Base-by-base conservation (phyloP, 2,113 vertebrate genomes). In the Bothrops jararaca region DNA sequence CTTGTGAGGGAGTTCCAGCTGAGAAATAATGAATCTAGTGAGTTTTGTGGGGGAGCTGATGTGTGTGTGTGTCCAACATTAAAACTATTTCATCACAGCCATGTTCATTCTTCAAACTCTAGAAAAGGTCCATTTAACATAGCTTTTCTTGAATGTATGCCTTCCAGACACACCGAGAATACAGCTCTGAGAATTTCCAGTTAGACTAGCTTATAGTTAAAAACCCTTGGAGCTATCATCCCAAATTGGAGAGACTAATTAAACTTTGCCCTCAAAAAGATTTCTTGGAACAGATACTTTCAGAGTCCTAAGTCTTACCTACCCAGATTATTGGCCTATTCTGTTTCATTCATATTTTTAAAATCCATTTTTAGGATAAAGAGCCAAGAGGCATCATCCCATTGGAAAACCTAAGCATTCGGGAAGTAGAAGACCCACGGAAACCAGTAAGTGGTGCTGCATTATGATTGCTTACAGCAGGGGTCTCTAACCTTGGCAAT, bases 331-430 rank as follows among this genome's bases (percentile, higher is more conserved):
- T n/a, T 26, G 50, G 20, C 7, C 20, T 34, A 10, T 88, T 24
- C 85, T 50, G 20, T 86, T 90, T 58, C 87, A 56, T 15, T 22
- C 80, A 22, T 64, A 39, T 90, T 56, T 88, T 15, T 42, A 54
- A 18, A 29, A 89, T 15, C 45, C 26, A 20, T 60, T 93, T n/a
- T 64, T 89, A 97, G 97, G 97, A 97, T 95, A 97, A 97, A 93
- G 97, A 97, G 48, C 97, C 97, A 69, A 95, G 97, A 80, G 97
- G 97, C 6, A 97, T 99, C 93, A 99, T 99, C 94, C 98, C 98
- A 0, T 94, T 99, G 95, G 98, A 99, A 97, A 99, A 99, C 91
- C 98, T 99, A 23, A 99, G 98, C 95, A 99, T 99, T 95, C 98
- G 98, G 2, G 98, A 99, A 94, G 98, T 99, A 42, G 98, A 99